Evolutionary conservation across 2,797 vertebrate species (phyloP).

Genomic region (Clamator glandarius): DNA sequence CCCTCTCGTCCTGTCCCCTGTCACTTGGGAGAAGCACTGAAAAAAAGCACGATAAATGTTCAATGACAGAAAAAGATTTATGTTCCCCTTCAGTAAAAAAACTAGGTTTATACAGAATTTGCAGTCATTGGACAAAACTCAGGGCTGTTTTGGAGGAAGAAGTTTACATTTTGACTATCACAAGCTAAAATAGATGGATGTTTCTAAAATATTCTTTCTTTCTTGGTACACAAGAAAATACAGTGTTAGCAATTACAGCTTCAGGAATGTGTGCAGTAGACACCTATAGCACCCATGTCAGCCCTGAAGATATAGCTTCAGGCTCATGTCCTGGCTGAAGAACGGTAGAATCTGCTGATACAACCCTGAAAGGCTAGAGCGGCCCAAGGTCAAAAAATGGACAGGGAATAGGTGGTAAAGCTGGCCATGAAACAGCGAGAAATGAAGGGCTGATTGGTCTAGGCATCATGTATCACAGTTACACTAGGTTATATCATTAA

Average conservation of each 20-base stretch:
- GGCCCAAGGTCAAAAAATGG: background rate
- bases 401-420: background rate
- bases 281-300: background rate
- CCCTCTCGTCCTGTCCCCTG: too few relatives aligned
- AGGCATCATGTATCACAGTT: background rate
- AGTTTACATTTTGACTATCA: background rate
- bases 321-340: background rate
- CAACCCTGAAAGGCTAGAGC: background rate
- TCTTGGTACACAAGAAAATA: background rate
- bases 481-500: background rate
- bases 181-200: background rate
- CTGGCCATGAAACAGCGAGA: background rate
- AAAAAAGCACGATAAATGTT: background rate
- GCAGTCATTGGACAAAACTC: background rate
- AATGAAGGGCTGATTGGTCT: background rate
- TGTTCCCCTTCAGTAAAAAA: background rate
- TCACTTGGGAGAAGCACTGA: too few relatives aligned
- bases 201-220: background rate
- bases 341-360: background rate
- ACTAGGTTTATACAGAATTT: background rate
- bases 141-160: background rate
- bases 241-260: background rate
- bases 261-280: background rate
- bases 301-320: background rate
- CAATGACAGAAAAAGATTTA: background rate